Conservation (phyloP, 1,140 invertebrate species). For the Centruroides vittatus region DNA sequence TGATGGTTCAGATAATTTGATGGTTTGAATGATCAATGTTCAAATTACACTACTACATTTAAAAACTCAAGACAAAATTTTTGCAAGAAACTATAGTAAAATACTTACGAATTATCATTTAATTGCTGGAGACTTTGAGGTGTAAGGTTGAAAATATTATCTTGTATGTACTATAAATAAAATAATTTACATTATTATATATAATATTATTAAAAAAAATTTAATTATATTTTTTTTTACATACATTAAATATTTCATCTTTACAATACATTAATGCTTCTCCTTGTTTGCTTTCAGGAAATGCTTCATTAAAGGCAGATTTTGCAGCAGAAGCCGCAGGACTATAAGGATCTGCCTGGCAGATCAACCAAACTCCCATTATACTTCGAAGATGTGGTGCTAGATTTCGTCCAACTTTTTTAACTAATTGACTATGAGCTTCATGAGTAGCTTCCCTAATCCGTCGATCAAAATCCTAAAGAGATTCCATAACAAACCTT, state of each 20-base stretch:
- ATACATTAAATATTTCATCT: constrained; percentile 48
- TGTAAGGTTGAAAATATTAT: constrained; percentile 53
- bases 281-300: constrained; percentile 49
- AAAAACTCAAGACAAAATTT: no score
- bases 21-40: no score
- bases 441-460: constrained; percentile 50
- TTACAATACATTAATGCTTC: constrained; percentile 62
- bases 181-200: background rate
- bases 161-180: constrained; percentile 40
- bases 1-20: no score
- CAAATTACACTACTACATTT: no score
- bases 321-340: constrained; percentile 57
- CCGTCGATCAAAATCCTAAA: constrained; percentile 52
- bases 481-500: background rate
- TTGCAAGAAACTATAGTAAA: no score
- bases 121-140: constrained; percentile 37
- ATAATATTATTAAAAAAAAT: background rate
- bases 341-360: constrained; percentile 64
- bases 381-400: constrained; percentile 61
- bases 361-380: constrained; percentile 52
- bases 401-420: constrained; percentile 50
- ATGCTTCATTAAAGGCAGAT: constrained; percentile 48
- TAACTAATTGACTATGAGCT: constrained; percentile 47
- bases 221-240: background rate
- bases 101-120: constrained; percentile 39